phyloP scores from a whole-genome alignment of 1,140 invertebrate genomes.

The Trichoplusia ni region DNA sequence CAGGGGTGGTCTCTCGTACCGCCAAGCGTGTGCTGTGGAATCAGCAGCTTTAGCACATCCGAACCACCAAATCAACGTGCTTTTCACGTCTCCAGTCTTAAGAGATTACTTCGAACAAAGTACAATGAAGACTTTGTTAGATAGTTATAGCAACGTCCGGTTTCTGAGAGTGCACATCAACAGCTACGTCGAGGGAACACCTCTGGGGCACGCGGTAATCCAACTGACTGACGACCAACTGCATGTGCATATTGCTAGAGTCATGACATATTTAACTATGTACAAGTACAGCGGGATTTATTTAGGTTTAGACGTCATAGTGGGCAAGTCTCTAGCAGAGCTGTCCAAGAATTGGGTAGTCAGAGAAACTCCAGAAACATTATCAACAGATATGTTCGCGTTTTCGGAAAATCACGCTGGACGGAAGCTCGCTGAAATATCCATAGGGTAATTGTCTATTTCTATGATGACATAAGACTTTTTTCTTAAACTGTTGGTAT shows the following conservation, averaged over 20 bases:
- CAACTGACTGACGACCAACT: background rate
- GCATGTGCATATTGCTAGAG: background rate
- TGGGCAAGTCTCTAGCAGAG: conserved; percentile 14
- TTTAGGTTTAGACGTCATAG: conserved; percentile 31
- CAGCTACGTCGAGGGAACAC: background rate
- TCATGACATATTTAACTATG: conserved; percentile 29
- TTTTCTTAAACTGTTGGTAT: too few species aligned
- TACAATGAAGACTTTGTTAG: background rate
- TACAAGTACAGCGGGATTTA: conserved; percentile 31
- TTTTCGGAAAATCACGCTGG: conserved; percentile 12
- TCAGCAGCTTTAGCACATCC: conserved; percentile 36
- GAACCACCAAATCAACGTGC: conserved; percentile 25
- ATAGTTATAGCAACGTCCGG: background rate
- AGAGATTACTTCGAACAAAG: conserved; percentile 4
- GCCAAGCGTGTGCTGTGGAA: conserved; percentile 40
- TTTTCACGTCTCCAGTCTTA: conserved; percentile 30
- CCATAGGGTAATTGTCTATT: background rate
- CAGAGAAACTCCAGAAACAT: background rate
- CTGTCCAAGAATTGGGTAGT: conserved; percentile 27
- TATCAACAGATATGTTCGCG: conserved; percentile 2
- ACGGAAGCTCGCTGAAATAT: background rate
- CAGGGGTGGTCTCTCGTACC: conserved; percentile 18
- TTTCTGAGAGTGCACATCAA: background rate
- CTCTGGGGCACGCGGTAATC: background rate
- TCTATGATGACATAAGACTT: background rate